Conservation (phyloP, 2,888 invertebrate species). For the Orchestes rusci region DNA sequence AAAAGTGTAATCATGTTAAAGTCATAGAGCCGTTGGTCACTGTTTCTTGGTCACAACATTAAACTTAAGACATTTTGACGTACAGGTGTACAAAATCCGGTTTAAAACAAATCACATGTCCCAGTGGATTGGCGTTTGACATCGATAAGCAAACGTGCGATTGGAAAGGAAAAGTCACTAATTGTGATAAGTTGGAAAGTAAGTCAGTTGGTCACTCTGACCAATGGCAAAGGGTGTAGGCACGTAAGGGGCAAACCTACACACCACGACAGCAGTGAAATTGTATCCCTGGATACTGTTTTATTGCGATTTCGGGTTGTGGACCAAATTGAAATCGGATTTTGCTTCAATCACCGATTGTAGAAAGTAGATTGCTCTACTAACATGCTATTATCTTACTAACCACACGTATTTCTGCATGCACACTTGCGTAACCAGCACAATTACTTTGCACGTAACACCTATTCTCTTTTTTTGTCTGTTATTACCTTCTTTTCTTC, state of each 20-base stretch:
- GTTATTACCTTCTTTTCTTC: no score
- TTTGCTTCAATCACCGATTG: no score
- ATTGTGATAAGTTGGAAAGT: conserved; percentile 95
- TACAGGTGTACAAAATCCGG: conserved; percentile 89
- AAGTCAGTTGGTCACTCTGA: conserved; percentile 52
- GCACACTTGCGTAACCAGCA: no score
- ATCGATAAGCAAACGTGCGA: conserved; percentile 97
- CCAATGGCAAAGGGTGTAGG: conserved; percentile 33
- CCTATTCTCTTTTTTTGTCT: no score
- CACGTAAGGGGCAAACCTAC: conserved; percentile 15
- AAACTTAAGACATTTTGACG: conserved; percentile 30
- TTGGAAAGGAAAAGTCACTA: conserved; percentile 97
- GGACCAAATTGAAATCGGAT: no score
- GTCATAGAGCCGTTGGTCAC: conserved; percentile 28
- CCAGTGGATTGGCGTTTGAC: conserved; percentile 95
- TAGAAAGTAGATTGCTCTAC: no score
- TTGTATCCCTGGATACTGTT: no score
- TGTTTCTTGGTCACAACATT: conserved; percentile 36
- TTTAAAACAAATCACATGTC: conserved; percentile 95
- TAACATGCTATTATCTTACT: no score
- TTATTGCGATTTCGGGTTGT: no score
- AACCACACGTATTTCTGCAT: no score
- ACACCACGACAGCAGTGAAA: no score
- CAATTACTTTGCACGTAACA: no score
- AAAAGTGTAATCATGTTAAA: conserved; percentile 1